Conservation (phyloP, 1,140 invertebrate species). For the Lepidurus couesii region DNA sequence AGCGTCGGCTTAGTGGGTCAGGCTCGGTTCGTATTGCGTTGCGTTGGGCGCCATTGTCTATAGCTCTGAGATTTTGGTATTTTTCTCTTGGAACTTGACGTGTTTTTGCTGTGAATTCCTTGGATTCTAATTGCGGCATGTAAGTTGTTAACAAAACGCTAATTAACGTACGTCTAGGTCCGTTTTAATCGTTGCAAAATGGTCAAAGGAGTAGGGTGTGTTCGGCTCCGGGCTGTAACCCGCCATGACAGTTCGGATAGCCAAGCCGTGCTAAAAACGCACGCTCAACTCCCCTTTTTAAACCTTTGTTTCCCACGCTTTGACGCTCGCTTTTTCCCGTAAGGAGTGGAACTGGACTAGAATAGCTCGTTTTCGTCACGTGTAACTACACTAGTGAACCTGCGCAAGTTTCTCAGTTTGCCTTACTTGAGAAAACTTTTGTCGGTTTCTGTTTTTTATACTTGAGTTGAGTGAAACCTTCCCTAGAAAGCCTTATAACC, state of each 20-base stretch:
- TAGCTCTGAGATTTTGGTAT: not conserved
- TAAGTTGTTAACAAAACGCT: not conserved
- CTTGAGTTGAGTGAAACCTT: not conserved
- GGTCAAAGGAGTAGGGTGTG: not conserved
- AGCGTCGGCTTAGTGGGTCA: not conserved
- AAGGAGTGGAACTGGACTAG: slow-evolving; percentile 4
- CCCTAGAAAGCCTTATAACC: not conserved
- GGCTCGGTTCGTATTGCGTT: slow-evolving; percentile 13
- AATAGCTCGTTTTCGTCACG: slow-evolving; percentile 13
- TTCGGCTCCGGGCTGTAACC: not conserved
- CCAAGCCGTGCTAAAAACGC: not conserved
- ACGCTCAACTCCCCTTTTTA: not conserved
- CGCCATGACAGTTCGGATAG: not conserved
- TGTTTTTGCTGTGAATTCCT: not conserved
- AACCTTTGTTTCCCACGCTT: slow-evolving; percentile 1
- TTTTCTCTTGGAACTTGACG: not conserved
- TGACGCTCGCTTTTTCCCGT: not conserved
- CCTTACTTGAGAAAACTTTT: not conserved
- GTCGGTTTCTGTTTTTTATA: not conserved
- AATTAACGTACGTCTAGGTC: not conserved
- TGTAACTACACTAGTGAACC: not conserved
- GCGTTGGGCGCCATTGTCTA: not conserved
- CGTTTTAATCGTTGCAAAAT: not conserved
- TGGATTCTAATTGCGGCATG: not conserved
- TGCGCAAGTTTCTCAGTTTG: not conserved